phyloP scores from a whole-genome alignment of 1,140 invertebrate species.

The Camponotus pennsylvanicus region DNA sequence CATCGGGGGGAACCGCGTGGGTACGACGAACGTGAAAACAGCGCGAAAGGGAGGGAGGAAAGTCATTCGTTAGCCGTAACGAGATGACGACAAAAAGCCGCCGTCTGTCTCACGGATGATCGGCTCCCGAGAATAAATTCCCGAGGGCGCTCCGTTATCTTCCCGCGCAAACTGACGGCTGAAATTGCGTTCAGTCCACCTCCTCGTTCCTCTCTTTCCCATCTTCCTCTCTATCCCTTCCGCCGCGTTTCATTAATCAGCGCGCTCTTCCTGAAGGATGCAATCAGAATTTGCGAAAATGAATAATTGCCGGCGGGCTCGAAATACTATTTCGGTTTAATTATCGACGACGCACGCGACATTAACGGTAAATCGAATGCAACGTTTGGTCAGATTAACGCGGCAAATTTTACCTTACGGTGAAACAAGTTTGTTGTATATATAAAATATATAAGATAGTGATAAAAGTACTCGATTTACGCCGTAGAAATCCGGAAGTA shows the following conservation, averaged over 20 bases:
- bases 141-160: slow-evolving; percentile 59
- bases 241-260: slow-evolving; percentile 68
- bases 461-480: not conserved
- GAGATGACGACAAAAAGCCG: slow-evolving; percentile 62
- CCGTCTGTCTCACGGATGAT: slow-evolving; percentile 56
- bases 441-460: not conserved
- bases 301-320: slow-evolving; percentile 55
- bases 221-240: slow-evolving; percentile 1
- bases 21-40: slow-evolving; percentile 41
- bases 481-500: not conserved
- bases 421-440: not conserved
- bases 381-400: slow-evolving; percentile 24
- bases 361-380: slow-evolving; percentile 38
- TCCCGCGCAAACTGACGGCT: slow-evolving; percentile 58
- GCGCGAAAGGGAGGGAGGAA: not conserved
- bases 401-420: not conserved
- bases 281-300: slow-evolving; percentile 69
- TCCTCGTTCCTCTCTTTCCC: not conserved
- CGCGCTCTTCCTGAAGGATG: slow-evolving; percentile 41
- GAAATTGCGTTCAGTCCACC: slow-evolving; percentile 66
- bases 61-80: slow-evolving; percentile 58
- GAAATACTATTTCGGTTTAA: slow-evolving; percentile 61
- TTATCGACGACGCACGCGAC: slow-evolving; percentile 43
- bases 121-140: slow-evolving; percentile 55
- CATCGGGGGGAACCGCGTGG: slow-evolving; percentile 46